phyloP scores from a whole-genome alignment of 2,113 vertebrate species.

The Dascyllus trimaculatus region DNA sequence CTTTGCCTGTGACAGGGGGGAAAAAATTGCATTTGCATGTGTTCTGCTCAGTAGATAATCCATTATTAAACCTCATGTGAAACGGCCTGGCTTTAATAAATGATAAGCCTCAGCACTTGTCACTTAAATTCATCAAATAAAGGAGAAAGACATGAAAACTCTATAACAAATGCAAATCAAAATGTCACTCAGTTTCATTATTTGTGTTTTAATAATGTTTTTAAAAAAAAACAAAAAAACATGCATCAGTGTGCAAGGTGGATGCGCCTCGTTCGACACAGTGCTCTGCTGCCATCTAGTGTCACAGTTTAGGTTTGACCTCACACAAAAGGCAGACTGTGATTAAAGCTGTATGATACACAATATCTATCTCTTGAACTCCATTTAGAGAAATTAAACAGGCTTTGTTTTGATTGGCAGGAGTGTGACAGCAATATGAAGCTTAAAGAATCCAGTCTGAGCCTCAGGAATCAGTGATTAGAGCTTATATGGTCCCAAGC shows the following conservation, averaged over 20 bases:
- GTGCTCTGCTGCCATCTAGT: conserved; percentile 39
- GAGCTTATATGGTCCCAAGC: neutral
- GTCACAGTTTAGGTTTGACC: neutral
- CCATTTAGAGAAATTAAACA: too few species aligned
- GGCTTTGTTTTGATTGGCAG: too few species aligned
- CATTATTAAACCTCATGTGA: conserved; percentile 18
- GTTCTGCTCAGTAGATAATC: conserved; percentile 10
- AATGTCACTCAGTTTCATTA: conserved; percentile 5
- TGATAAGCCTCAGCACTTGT: too few species aligned
- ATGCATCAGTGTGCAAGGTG: too few species aligned
- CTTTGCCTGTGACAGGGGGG: neutral
- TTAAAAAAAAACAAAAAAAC: conserved; percentile 3
- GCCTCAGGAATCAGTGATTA: too few species aligned
- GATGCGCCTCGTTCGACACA: neutral
- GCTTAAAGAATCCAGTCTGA: too few species aligned
- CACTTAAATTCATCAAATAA: conserved; percentile 5
- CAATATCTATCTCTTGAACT: too few species aligned
- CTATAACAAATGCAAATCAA: neutral
- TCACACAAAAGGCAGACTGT: neutral
- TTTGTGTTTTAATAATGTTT: conserved; percentile 19
- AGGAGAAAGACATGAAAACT: conserved; percentile 6
- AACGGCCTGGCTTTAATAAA: neutral
- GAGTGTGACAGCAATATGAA: too few species aligned
- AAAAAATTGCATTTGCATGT: conserved; percentile 15
- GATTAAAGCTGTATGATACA: neutral